Evolutionary conservation across 2,888 invertebrate species (phyloP).

Genomic region (Oxytorus armatus): DNA sequence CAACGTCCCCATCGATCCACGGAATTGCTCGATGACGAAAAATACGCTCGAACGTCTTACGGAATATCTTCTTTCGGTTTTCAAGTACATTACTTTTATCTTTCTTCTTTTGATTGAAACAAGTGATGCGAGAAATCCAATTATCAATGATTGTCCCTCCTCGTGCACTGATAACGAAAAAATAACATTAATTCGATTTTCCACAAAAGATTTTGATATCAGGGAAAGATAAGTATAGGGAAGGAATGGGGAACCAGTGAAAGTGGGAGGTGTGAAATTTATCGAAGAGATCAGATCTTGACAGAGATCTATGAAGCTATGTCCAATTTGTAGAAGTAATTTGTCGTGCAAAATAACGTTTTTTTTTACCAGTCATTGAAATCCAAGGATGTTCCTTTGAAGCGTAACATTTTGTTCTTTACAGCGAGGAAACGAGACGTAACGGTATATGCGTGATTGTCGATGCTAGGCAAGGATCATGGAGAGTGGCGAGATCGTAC

Average conservation of each 20-base stretch:
- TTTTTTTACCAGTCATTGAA: neutral
- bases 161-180: neutral
- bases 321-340: neutral
- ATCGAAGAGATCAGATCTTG: neutral
- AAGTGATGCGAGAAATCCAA: neutral
- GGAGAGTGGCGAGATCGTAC: conserved; percentile 87
- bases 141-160: neutral
- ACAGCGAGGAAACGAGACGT: conserved; percentile 85
- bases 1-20: conserved; percentile 87
- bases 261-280: neutral
- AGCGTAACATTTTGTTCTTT: conserved; percentile 34
- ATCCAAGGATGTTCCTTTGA: neutral
- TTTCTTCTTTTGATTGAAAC: neutral
- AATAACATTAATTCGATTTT: neutral
- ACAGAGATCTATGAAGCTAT: neutral
- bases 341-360: neutral
- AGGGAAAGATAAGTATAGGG: neutral
- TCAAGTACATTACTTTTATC: conserved; percentile 84
- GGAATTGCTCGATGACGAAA: conserved; percentile 82
- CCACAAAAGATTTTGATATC: neutral
- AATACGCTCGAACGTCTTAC: conserved; percentile 83
- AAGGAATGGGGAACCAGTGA: too few relatives aligned
- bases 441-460: conserved; percentile 87
- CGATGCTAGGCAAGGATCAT: conserved; percentile 88
- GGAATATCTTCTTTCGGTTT: conserved; percentile 86